Evolutionary conservation across 2,113 vertebrate genomes (phyloP), one percentile per base, ranked within the genome.

Genomic region (Esox niger): DNA sequence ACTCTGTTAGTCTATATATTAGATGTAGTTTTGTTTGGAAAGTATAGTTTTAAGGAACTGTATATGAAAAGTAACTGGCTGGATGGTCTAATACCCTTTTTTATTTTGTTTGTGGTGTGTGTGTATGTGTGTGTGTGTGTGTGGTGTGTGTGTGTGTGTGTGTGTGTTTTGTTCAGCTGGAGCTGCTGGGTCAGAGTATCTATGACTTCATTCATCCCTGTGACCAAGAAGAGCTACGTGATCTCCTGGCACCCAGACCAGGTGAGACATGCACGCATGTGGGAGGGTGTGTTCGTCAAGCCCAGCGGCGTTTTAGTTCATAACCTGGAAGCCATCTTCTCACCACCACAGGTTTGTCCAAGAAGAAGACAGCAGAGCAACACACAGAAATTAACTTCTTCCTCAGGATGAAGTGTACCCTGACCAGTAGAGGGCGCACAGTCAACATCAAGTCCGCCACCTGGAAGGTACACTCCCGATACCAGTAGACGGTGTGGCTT

Each of bases 201-300:
- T 95, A 93, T 52, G 94, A 96, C 67, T 95, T 93, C 47, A 78
- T 95, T 64, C 94, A 96, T 73, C 94, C 94, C 2, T 95, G 94
- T 10, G 95, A 96, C 69, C 92, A 95, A 64, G 94, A 96, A 81
- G 94, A 96, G 78, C 88, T 95, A 25, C 82, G 93, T 68, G 95
- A 96, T 1, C 84, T 93, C 43, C 87, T 96, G 68, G 84, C 86
- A 8, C 82, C 88, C 4, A 84, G 84, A 31, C 87, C 91, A 63
- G 92, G 95, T 95, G 17, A 56, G 54, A 27, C 9, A 1, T 43
- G 38, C 1, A 1, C 1, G 1, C 17, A 0, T 43, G 35, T 43
- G 13, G 11, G 35, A 11, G 35, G 10, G 35, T 38, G 35, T 38
- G 35, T 43, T 43, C 38, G 17, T 43, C 38, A 43, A n/a, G 33